Percentiles rank a stretch among this genome's conserved stretches.
Conservation (phyloP, 2,797 vertebrate species). For the Stomatorhinus walkeri region DNA sequence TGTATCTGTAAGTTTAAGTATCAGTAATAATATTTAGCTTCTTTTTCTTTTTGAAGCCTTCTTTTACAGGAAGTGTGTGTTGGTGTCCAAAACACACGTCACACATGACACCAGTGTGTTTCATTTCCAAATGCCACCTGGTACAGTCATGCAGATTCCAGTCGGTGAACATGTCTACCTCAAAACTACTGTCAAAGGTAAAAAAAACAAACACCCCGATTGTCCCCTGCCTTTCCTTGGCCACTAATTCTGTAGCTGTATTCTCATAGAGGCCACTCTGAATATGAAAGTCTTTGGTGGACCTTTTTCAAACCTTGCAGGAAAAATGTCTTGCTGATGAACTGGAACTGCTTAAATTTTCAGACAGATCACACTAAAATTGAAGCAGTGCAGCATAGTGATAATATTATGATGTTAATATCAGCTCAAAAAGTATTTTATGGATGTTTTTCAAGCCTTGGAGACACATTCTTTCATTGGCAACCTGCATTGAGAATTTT, state of each 20-base stretch:
- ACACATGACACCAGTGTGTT: constrained; percentile 78
- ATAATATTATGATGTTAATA: not conserved
- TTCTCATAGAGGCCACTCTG: not conserved
- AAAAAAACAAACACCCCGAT: constrained; percentile 22
- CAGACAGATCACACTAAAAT: not conserved
- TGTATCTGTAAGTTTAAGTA: not conserved
- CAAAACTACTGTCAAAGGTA: constrained; percentile 76
- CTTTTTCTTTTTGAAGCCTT: constrained; percentile 41
- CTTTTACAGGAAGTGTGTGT: constrained; percentile 74
- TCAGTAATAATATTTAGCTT: not conserved
- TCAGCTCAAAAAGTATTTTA: not conserved
- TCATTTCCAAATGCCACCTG: constrained; percentile 65
- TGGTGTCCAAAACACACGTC: constrained; percentile 75
- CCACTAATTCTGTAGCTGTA: not conserved
- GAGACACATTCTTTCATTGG: not conserved
- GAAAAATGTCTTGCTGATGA: not conserved
- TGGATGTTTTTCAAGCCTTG: not conserved
- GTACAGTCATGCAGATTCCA: constrained; percentile 69
- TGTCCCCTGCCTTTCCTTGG: not conserved
- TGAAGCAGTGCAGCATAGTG: not conserved
- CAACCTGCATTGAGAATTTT: not conserved
- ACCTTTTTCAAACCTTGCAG: not conserved
- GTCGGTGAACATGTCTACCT: constrained; percentile 87
- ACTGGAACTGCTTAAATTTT: not conserved
- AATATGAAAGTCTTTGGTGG: not conserved